Evolutionary conservation across 2,797 vertebrate genomes (phyloP).

Genomic region (Pogoniulus pusillus): DNA sequence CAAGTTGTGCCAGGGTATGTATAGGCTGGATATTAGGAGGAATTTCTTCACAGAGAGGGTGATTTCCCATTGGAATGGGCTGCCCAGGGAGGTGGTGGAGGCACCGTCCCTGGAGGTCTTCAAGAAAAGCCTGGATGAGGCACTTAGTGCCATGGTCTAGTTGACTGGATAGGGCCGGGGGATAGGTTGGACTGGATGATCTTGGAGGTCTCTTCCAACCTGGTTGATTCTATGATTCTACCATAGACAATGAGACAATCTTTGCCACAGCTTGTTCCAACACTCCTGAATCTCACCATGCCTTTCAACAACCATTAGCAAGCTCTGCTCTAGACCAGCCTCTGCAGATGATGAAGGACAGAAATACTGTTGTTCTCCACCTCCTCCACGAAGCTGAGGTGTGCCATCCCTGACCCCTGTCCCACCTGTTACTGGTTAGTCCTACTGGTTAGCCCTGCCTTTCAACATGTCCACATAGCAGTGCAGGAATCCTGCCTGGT

Average conservation of each 20-base stretch:
- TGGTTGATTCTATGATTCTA: too few relatives aligned
- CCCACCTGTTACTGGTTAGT: background rate
- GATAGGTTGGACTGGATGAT: too few relatives aligned
- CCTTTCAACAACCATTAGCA: background rate
- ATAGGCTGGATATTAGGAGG: too few relatives aligned
- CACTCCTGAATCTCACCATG: background rate
- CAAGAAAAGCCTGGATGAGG: too few relatives aligned
- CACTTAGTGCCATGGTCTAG: too few relatives aligned
- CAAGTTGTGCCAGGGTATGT: too few relatives aligned
- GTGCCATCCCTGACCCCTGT: background rate
- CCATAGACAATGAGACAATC: background rate
- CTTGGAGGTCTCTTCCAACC: too few relatives aligned
- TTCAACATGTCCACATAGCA: background rate
- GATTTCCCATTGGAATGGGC: too few relatives aligned
- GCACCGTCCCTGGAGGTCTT: too few relatives aligned
- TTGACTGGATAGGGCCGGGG: too few relatives aligned
- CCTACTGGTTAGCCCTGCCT: background rate
- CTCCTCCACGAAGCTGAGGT: background rate
- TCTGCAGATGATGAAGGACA: background rate
- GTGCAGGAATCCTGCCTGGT: background rate
- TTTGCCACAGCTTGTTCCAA: background rate
- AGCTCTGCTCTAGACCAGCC: background rate
- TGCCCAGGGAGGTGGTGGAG: too few relatives aligned
- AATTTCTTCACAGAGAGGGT: too few relatives aligned
- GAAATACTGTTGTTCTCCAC: background rate